Percentiles rank a stretch among this genome's conserved stretches.
Evolutionary conservation across 2,888 invertebrate species (phyloP).

Genomic region (Adelphocoris suturalis): DNA sequence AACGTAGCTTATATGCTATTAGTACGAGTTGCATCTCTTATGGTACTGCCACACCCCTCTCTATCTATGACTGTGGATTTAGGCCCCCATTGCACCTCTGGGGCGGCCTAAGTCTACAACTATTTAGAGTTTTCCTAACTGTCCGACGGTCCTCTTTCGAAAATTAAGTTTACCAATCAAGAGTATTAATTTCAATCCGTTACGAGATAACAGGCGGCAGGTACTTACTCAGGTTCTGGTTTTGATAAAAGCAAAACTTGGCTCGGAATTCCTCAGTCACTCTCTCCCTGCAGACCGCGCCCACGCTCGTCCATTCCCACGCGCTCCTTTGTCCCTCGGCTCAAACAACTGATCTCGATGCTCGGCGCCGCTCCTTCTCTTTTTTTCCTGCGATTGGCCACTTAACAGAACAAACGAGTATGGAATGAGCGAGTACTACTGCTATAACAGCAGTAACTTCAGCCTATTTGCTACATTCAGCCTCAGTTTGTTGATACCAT

Average conservation of each 20-base stretch:
- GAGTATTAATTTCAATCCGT: not conserved
- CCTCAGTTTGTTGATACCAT: too few species aligned
- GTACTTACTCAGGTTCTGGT: not conserved
- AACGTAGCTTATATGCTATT: too few species aligned
- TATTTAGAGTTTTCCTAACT: too few species aligned
- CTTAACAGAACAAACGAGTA: not conserved
- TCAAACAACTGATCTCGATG: conserved; percentile 5
- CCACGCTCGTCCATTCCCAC: conserved; percentile 39
- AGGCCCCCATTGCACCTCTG: too few species aligned
- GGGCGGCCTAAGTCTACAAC: too few species aligned
- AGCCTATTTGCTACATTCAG: too few species aligned
- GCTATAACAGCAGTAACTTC: not conserved
- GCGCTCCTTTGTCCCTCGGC: conserved; percentile 25
- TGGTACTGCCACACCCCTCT: too few species aligned
- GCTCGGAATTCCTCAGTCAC: conserved; percentile 5
- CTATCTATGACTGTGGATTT: too few species aligned
- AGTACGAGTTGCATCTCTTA: too few species aligned
- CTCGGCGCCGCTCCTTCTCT: not conserved
- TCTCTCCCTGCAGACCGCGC: conserved; percentile 6
- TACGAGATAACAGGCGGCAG: not conserved
- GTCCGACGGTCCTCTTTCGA: too few species aligned
- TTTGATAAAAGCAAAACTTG: not conserved
- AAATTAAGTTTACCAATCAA: not conserved
- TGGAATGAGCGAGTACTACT: not conserved
- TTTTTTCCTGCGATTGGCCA: not conserved